Evolutionary conservation across 2,888 invertebrate species (phyloP).

Genomic region (Deilephila elpenor): DNA sequence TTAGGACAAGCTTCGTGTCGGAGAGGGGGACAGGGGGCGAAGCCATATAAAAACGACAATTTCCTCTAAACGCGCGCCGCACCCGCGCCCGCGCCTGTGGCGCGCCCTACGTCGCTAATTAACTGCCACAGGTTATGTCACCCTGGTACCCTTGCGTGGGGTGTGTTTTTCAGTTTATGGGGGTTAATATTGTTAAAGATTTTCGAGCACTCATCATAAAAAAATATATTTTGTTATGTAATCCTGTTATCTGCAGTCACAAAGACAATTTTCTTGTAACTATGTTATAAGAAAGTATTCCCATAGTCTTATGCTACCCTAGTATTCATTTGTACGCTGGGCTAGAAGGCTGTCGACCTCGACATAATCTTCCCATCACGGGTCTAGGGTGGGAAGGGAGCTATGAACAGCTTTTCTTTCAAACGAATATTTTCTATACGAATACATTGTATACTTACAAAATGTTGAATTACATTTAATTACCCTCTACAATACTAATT

Average conservation of each 20-base stretch:
- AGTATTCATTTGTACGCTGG: too few species aligned
- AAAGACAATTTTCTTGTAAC: too few species aligned
- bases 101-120: slow-evolving; percentile 81
- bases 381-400: too few species aligned
- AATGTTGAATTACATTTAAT: too few species aligned
- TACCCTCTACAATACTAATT: too few species aligned
- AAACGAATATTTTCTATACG: too few species aligned
- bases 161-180: slow-evolving; percentile 27
- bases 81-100: slow-evolving; percentile 81
- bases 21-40: slow-evolving; percentile 58
- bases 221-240: background rate
- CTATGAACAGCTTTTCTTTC: too few species aligned
- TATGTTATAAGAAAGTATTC: too few species aligned
- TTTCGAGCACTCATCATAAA: slow-evolving; percentile 26
- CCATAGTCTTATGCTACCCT: too few species aligned
- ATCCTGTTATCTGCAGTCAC: background rate
- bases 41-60: slow-evolving; percentile 84
- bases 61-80: slow-evolving; percentile 81
- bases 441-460: too few species aligned
- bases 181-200: slow-evolving; percentile 30
- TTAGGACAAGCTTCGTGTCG: slow-evolving; percentile 34
- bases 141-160: slow-evolving; percentile 72
- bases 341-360: too few species aligned
- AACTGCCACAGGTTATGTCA: slow-evolving; percentile 83
- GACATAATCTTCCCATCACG: too few species aligned